Conservation (phyloP, 2,113 vertebrate species). For the Tautogolabrus adspersus region DNA sequence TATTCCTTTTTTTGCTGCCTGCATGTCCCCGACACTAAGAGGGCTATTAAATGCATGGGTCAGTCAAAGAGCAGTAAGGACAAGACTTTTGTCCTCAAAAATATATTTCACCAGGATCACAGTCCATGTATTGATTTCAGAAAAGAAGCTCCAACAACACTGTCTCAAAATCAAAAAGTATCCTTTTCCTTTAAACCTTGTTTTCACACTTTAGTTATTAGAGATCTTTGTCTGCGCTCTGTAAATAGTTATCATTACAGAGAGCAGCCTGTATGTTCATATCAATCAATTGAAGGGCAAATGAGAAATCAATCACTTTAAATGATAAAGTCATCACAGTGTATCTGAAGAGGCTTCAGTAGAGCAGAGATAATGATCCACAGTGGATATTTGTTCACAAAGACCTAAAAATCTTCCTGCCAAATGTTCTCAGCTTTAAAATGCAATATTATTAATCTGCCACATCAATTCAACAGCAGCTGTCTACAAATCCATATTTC, state of each 20-base stretch:
- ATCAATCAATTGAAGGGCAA: background rate
- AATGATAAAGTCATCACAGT: constrained; percentile 10
- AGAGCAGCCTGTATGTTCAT: background rate
- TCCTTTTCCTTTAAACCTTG: background rate
- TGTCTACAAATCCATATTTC: constrained; percentile 66
- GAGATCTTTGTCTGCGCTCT: too few species aligned
- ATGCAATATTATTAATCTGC: constrained; percentile 63
- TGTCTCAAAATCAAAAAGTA: background rate
- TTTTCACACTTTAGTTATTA: background rate
- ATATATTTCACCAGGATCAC: constrained; percentile 1
- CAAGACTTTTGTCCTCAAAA: background rate
- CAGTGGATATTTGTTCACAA: constrained; percentile 35
- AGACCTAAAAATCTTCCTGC: constrained; percentile 37
- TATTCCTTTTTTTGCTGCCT: background rate
- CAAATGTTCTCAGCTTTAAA: constrained; percentile 41
- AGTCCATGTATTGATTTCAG: constrained; percentile 29
- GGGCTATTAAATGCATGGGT: background rate
- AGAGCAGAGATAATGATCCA: constrained; percentile 29
- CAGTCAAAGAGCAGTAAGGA: background rate
- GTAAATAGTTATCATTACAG: too few species aligned
- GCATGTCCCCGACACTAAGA: constrained; percentile 3
- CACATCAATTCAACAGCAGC: constrained; percentile 60
- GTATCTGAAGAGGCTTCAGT: background rate
- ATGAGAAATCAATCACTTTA: constrained; percentile 10
- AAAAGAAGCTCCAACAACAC: background rate